Conservation (phyloP, 2,113 vertebrate genomes). For the Dolichotis patagonum region DNA sequence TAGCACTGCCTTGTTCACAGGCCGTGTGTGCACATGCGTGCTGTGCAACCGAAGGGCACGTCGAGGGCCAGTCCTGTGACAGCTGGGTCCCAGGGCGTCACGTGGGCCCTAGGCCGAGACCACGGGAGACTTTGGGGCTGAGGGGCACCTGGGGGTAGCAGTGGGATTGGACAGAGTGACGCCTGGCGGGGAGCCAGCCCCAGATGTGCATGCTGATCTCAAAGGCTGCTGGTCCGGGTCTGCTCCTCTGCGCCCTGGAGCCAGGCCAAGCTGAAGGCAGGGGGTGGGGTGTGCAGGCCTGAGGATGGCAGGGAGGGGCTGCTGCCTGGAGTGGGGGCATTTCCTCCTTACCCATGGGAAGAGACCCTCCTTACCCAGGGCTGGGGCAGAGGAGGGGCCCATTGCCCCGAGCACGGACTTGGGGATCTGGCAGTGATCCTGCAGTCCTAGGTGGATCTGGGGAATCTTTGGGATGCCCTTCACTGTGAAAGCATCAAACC, state of each 20-base stretch:
- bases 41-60: background rate
- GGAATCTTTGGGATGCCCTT: background rate
- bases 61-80: fast-evolving
- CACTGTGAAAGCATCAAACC: background rate
- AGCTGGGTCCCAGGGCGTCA: background rate
- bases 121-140: background rate
- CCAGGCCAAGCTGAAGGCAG: background rate
- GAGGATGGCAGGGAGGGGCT: background rate
- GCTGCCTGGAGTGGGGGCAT: background rate
- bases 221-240: background rate
- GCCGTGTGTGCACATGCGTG: background rate
- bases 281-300: background rate
- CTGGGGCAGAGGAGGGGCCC: background rate
- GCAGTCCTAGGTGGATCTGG: background rate
- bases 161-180: background rate
- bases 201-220: background rate
- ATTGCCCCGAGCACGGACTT: background rate
- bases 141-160: background rate
- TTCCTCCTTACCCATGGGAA: background rate
- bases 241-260: background rate
- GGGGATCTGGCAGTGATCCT: background rate
- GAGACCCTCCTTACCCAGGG: background rate
- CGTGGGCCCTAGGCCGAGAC: background rate
- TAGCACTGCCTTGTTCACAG: background rate
- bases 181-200: background rate